Evolutionary conservation across 2,888 invertebrate genomes (phyloP).

Genomic region (Xestia ashworthii): DNA sequence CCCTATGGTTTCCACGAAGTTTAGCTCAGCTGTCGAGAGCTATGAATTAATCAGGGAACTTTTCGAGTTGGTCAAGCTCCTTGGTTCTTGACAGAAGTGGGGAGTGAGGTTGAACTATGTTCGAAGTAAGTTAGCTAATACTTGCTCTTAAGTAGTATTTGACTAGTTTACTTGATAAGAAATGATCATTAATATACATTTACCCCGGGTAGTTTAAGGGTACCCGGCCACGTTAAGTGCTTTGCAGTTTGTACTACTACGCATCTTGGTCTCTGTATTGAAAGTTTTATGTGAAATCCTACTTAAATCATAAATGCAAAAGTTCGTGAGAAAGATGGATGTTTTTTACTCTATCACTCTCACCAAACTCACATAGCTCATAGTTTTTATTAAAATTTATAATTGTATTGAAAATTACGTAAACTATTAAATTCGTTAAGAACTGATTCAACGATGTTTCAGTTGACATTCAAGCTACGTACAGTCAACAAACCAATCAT

Average conservation of each 20-base stretch:
- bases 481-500: too few relatives aligned
- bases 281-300: slow-evolving; percentile 1
- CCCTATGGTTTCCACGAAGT: slow-evolving; percentile 50
- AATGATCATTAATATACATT: slow-evolving; percentile 62
- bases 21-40: slow-evolving; percentile 49
- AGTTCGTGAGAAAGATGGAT: too few relatives aligned
- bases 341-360: too few relatives aligned
- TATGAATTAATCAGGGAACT: slow-evolving; percentile 66
- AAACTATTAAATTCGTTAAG: background rate
- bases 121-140: slow-evolving; percentile 61
- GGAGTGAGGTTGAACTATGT: slow-evolving; percentile 48
- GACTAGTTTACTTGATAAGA: slow-evolving; percentile 52
- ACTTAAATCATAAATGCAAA: too few relatives aligned
- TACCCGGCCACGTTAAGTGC: slow-evolving; percentile 28
- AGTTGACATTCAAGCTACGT: background rate
- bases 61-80: slow-evolving; percentile 63
- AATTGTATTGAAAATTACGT: background rate
- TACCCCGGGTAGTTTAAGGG: slow-evolving; percentile 24
- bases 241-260: slow-evolving; percentile 31
- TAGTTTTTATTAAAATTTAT: background rate
- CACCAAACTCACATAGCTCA: too few relatives aligned
- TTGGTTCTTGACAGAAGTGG: slow-evolving; percentile 40
- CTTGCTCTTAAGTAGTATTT: slow-evolving; percentile 58
- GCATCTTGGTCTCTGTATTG: slow-evolving; percentile 7
- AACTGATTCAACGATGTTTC: background rate